These are phyloP conservation scores for Rhodeus uyekii DNA, from an alignment of 2,797 vertebrate species.

Conservation along the genomic window DNA sequence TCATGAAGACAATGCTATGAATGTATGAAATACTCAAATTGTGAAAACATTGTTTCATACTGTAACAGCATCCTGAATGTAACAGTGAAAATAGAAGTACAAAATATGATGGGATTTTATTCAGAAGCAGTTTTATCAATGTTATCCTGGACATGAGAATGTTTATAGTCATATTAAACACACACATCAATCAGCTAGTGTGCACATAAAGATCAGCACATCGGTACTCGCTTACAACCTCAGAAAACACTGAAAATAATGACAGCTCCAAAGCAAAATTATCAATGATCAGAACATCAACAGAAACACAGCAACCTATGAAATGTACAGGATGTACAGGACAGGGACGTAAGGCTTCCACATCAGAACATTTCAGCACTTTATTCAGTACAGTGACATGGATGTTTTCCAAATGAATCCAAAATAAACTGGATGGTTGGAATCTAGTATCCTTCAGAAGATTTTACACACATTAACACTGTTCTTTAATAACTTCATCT, in stretches of 20 bases:
- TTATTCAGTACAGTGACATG: slow-evolving; percentile 4
- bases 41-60: no score
- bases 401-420: neutral
- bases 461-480: neutral
- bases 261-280: neutral
- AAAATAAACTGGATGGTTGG: neutral
- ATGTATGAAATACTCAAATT: neutral
- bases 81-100: neutral
- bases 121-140: slow-evolving; percentile 11
- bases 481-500: neutral
- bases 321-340: neutral
- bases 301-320: neutral
- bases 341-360: neutral
- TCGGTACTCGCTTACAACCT: neutral
- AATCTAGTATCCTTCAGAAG: neutral
- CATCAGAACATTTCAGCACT: slow-evolving; percentile 3
- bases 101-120: neutral
- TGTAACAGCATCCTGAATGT: neutral
- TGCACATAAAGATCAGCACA: slow-evolving; percentile 1
- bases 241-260: neutral
- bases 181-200: slow-evolving; percentile 12
- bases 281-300: neutral
- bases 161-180: slow-evolving; percentile 22
- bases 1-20: neutral
- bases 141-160: slow-evolving; percentile 19